Evolutionary conservation across 2,113 vertebrate species (phyloP), one percentile per base, ranked within the genome.

Genomic region (Gasterosteus aculeatus): DNA sequence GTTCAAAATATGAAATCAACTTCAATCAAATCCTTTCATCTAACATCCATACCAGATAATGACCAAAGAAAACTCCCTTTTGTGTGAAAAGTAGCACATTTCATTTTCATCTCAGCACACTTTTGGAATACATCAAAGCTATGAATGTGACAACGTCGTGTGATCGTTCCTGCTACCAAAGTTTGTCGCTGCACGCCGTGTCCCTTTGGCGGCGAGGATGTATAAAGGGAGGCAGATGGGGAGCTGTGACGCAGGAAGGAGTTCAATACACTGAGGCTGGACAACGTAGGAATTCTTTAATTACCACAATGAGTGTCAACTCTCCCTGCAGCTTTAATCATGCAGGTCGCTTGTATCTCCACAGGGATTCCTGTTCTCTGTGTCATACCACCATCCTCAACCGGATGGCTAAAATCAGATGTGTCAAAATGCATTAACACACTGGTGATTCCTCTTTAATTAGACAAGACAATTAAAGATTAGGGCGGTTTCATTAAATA

Each of bases 241-340:
- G 65, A 62, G 62, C 33, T 26, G 62, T 44, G 58, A 64, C 64
- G 65, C n/a, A 86, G 64, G 51, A 78, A 77, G 44, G 29, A 85
- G 53, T 57, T 47, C 12, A 75, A 85, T 75, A 22, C 19, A 62
- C 49, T 75, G 85, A 84, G 57, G 60, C 62, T 85, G 80, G 63
- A 88, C 82, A 87, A 81, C 71, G 78, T 49, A 80, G 72, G 75
- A 86, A 70, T 83, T 63, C 79, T 10, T 71, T 87, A 80, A 93
- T 93, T 84, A 91, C 88, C 84, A 69, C 85, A 87, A 91, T 93
- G 85, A 88, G 63, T 65, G 49, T 73, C 49, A 67, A 59, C 54
- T 72, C 64, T 83, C 56, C 39, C 51, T 71, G 67, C 63, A 84
- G 68, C 80, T 75, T 72, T 54, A 75, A 81, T 29, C 10, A 69